These are phyloP conservation scores for Cygnus olor DNA, from an alignment of 2,797 vertebrate species.

Conservation along the genomic window DNA sequence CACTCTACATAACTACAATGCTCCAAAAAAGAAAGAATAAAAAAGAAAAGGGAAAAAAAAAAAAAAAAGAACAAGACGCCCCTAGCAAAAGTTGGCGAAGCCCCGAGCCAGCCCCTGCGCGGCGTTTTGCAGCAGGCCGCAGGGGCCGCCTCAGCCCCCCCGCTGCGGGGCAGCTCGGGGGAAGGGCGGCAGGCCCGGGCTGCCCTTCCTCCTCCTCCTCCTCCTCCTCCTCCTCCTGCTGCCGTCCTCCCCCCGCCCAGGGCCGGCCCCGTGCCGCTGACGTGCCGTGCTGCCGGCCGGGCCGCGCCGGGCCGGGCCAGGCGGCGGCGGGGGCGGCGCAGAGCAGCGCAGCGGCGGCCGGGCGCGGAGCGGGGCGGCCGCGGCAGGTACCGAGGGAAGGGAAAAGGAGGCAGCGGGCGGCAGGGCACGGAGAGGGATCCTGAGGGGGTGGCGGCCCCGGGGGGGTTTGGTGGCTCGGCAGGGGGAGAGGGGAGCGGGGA, in stretches of 20 bases:
- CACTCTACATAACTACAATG: rapidly evolving
- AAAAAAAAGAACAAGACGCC: rapidly evolving
- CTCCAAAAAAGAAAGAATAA: not conserved
- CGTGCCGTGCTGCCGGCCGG: not conserved
- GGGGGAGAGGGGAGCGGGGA: not conserved
- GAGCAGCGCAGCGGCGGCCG: not conserved
- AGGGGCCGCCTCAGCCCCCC: not conserved
- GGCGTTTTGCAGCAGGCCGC: not conserved
- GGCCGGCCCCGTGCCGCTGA: no score
- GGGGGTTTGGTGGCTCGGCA: no score
- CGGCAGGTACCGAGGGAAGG: not conserved
- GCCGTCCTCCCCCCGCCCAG: no score
- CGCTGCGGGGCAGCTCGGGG: not conserved
- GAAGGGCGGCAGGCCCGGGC: no score
- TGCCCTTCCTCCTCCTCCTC: no score
- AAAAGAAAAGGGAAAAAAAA: not conserved
- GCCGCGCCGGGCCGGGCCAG: not conserved
- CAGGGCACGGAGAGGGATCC: no score
- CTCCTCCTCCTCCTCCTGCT: no score
- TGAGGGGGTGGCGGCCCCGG: no score
- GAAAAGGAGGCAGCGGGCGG: no score
- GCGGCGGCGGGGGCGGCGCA: not conserved
- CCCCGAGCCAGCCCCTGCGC: not conserved
- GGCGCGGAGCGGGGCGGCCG: not conserved
- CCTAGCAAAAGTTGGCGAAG: no score